Conservation (phyloP, 2,113 vertebrate species). For the Prunella himalayana region DNA sequence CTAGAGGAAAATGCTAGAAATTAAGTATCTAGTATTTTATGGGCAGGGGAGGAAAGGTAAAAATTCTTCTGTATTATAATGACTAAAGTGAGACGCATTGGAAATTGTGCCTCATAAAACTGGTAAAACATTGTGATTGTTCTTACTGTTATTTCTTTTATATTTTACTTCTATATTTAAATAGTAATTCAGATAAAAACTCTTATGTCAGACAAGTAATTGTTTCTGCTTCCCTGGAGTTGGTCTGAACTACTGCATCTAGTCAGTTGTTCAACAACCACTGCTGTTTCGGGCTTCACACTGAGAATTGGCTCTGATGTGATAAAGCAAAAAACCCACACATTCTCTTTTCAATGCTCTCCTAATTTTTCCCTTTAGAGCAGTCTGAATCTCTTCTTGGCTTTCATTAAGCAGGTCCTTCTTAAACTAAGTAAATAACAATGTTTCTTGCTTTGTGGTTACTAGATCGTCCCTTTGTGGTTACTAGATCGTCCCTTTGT, state of each 20-base stretch:
- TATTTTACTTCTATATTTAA: background rate
- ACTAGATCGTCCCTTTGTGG: background rate
- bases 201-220: background rate
- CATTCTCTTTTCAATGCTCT: background rate
- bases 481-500: background rate
- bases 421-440: background rate
- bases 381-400: background rate
- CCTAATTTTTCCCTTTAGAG: background rate
- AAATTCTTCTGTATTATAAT: background rate
- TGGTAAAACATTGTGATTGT: background rate
- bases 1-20: background rate
- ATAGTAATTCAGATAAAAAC: background rate
- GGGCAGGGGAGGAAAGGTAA: background rate
- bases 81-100: accelerated
- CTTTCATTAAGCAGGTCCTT: background rate
- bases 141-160: background rate
- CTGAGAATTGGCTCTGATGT: background rate
- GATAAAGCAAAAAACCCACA: background rate
- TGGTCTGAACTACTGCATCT: background rate
- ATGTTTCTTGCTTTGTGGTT: background rate
- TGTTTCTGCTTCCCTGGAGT: background rate
- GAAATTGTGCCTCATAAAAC: background rate
- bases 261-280: background rate
- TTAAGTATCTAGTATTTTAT: background rate
- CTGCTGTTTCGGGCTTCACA: background rate